phyloP scores from a whole-genome alignment of 2,113 vertebrate species.

The Pheucticus melanocephalus region DNA sequence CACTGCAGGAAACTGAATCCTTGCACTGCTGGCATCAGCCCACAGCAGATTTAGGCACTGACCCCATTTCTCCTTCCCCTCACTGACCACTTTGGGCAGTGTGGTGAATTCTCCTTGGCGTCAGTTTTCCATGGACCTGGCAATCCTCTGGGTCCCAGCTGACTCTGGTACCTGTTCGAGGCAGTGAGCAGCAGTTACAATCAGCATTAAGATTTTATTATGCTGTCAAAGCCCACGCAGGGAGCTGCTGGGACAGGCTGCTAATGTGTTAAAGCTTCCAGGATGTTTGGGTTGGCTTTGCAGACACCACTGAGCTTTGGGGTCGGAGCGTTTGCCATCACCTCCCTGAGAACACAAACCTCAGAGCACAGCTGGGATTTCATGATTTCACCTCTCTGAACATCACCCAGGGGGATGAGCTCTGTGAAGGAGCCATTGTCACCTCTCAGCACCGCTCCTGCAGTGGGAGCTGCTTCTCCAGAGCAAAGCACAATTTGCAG shows the following conservation, averaged over 20 bases:
- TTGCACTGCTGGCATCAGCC: neutral
- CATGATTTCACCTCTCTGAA: neutral
- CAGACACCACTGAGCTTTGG: neutral
- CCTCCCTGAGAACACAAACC: neutral
- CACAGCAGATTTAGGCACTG: neutral
- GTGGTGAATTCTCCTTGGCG: no score
- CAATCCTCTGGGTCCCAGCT: neutral
- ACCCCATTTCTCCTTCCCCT: neutral
- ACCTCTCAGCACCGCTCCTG: neutral
- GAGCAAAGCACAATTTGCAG: neutral
- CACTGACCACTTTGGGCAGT: fast-evolving
- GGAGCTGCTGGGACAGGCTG: neutral
- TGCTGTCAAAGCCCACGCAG: neutral
- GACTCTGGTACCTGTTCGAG: neutral
- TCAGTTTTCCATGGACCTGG: neutral
- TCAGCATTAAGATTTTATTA: neutral
- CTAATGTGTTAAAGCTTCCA: neutral
- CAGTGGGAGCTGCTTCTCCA: neutral
- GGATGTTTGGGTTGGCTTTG: neutral
- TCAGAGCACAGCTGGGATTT: neutral
- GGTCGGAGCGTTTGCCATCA: neutral
- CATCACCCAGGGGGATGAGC: neutral
- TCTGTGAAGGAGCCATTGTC: neutral
- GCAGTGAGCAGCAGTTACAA: neutral
- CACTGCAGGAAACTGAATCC: fast-evolving